These are phyloP conservation scores for Mnemiopsis leidyi DNA, from an alignment of 37 sponge, comb jelly and placozoan genomes.

Conservation along the genomic window DNA sequence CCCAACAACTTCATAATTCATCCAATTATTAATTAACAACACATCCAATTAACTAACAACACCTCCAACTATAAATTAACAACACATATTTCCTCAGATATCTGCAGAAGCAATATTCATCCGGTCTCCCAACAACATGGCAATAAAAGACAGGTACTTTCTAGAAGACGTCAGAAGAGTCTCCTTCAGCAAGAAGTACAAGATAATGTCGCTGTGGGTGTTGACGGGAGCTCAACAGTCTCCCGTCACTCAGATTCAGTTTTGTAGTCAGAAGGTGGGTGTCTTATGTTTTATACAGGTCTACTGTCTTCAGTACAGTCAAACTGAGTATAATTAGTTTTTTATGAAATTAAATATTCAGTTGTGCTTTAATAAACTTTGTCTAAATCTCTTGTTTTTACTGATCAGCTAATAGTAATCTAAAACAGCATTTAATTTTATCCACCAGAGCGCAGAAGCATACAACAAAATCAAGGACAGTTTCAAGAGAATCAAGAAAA, in stretches of 20 bases:
- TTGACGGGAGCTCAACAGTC: conserved; percentile 24
- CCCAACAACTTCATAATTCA: too few species aligned
- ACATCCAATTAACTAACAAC: too few species aligned
- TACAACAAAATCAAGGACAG: conserved; percentile 41
- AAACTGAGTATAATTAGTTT: too few species aligned
- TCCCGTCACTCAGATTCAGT: conserved; percentile 53
- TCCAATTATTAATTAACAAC: too few species aligned
- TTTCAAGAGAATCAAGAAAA: conserved; percentile 39
- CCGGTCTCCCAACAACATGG: conserved; percentile 54
- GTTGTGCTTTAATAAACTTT: too few species aligned
- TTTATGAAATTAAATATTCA: too few species aligned
- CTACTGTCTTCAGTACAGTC: too few species aligned
- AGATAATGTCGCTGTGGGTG: conserved; percentile 61
- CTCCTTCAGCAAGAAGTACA: conserved; percentile 51
- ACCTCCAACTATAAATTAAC: too few species aligned
- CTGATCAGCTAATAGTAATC: too few species aligned
- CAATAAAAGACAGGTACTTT: conserved; percentile 47
- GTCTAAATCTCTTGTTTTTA: too few species aligned
- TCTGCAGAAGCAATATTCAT: conserved; percentile 42
- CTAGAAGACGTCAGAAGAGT: conserved; percentile 31
- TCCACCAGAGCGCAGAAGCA: conserved; percentile 50
- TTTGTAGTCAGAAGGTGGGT: conserved; percentile 42
- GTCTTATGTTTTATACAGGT: too few species aligned
- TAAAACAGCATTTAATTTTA: too few species aligned
- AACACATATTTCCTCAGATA: conserved; percentile 30